These are phyloP conservation scores for Enteromius fasciolatus DNA, from an alignment of 2,797 vertebrate genomes.

Conservation along the genomic window DNA sequence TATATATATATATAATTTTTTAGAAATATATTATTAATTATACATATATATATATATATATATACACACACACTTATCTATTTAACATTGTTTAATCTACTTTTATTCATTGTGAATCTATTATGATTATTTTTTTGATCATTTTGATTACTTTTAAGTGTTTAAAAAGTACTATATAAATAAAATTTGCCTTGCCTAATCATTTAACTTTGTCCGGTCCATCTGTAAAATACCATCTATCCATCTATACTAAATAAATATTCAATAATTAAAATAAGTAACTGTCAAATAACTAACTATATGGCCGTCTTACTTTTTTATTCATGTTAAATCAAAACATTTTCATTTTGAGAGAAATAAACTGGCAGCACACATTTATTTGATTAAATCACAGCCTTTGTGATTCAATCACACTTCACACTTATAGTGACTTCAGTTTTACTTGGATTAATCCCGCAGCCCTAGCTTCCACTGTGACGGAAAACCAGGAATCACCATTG, in stretches of 20 bases:
- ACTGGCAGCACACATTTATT: neutral
- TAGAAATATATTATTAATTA: too few species aligned
- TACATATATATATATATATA: too few species aligned
- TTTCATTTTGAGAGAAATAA: neutral
- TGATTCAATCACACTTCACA: neutral
- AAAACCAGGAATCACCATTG: neutral
- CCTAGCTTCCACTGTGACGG: neutral
- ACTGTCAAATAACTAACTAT: too few species aligned
- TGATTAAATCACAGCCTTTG: neutral
- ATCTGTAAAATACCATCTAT: neutral
- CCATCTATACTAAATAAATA: too few species aligned
- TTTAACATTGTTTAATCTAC: neutral
- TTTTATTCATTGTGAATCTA: neutral
- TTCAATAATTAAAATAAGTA: too few species aligned
- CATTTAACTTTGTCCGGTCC: neutral
- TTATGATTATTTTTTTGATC: neutral
- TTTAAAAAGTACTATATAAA: neutral
- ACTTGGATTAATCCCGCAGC: neutral
- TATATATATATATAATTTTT: too few species aligned
- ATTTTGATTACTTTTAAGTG: neutral
- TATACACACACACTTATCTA: too few species aligned
- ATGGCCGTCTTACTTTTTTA: neutral
- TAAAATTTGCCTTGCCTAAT: neutral
- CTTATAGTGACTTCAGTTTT: neutral
- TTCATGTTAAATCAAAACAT: neutral